phyloP scores from a whole-genome alignment of 2,888 invertebrate genomes.

The Galerucella nymphaeae region DNA sequence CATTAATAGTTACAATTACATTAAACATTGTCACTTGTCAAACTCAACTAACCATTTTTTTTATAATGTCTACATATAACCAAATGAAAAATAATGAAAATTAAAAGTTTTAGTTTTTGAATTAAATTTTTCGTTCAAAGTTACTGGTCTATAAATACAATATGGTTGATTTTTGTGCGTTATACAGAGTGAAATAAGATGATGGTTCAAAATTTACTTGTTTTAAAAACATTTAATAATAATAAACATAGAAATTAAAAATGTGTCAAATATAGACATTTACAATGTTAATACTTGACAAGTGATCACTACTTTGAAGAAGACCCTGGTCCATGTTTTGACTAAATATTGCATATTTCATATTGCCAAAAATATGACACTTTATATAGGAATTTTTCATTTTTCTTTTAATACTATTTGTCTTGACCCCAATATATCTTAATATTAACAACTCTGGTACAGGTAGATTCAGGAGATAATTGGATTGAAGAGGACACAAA shows the following conservation, averaged over 20 bases:
- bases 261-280: not conserved
- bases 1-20: conserved; percentile 63
- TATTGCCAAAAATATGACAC: conserved; percentile 50
- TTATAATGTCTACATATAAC: not conserved
- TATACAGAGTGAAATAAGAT: too few species aligned
- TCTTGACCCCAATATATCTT: conserved; percentile 21
- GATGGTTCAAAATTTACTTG: too few species aligned
- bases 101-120: too few species aligned
- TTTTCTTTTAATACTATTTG: conserved; percentile 25
- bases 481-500: conserved; percentile 28
- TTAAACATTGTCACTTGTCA: conserved; percentile 43
- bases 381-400: conserved; percentile 34
- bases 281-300: conserved; percentile 30
- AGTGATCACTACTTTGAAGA: conserved; percentile 37
- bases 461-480: conserved; percentile 26
- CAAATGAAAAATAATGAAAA: not conserved
- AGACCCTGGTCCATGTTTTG: conserved; percentile 64
- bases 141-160: too few species aligned
- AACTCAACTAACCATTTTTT: not conserved
- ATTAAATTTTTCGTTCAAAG: too few species aligned
- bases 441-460: conserved; percentile 31
- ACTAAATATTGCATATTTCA: conserved; percentile 57
- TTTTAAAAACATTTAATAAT: too few species aligned
- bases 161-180: too few species aligned
- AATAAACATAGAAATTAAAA: too few species aligned